These are phyloP conservation scores for Stratiomys singularior DNA, from an alignment of 2,888 invertebrate species.

Conservation along the genomic window DNA sequence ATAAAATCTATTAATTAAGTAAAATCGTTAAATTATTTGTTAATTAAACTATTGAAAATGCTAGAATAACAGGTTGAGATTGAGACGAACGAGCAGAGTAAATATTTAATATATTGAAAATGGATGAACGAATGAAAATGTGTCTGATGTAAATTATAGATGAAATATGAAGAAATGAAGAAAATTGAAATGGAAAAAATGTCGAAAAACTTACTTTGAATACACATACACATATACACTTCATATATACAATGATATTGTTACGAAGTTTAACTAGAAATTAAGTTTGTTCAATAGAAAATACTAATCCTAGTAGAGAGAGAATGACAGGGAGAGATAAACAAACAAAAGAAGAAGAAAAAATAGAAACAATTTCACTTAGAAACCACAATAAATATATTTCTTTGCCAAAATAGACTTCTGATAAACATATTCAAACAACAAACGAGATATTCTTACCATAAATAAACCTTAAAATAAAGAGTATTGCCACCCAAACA, in stretches of 20 bases:
- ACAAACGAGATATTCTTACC: background rate
- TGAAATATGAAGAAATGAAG: background rate
- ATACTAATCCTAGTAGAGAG: too few species aligned
- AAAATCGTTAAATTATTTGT: slow-evolving; percentile 28
- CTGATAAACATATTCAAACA: background rate
- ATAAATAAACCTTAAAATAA: slow-evolving; percentile 11
- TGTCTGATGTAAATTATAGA: background rate
- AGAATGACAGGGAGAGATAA: too few species aligned
- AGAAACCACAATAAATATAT: background rate
- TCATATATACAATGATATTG: slow-evolving; percentile 11
- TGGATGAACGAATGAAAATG: background rate
- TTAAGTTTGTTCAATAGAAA: slow-evolving; percentile 16
- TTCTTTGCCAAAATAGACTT: background rate
- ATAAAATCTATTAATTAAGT: slow-evolving; percentile 1
- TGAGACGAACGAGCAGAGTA: background rate
- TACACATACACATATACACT: slow-evolving; percentile 14
- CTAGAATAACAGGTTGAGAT: background rate
- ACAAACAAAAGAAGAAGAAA: background rate
- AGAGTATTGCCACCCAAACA: slow-evolving; percentile 8
- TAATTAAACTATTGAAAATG: slow-evolving; percentile 22
- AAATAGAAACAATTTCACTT: background rate
- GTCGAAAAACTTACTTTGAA: slow-evolving; percentile 30
- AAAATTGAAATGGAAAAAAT: slow-evolving; percentile 4
- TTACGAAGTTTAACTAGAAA: slow-evolving; percentile 9
- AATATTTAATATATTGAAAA: slow-evolving; percentile 25